A percentile compares a stretch with the other conserved stretches of the same genome.
phyloP scores from a whole-genome alignment of 2,113 vertebrate genomes.

The Epinephelus lanceolatus region DNA sequence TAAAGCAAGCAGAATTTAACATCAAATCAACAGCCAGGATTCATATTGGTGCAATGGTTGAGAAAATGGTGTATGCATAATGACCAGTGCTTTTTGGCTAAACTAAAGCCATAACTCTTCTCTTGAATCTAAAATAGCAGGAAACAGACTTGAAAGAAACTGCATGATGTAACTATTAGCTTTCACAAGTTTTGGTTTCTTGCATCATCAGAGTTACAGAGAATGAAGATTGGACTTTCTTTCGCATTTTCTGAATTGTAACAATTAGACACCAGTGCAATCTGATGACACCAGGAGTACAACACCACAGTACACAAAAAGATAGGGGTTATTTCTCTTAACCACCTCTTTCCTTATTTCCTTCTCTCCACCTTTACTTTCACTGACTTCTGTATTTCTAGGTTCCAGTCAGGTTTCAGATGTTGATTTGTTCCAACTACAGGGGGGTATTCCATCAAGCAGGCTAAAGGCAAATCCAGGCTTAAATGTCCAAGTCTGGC shows the following conservation, averaged over 20 bases:
- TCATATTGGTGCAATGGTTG: background rate
- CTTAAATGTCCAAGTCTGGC: too few relatives aligned
- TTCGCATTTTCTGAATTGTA: background rate
- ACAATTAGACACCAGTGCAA: background rate
- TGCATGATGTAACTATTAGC: background rate
- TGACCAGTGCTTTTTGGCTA: background rate
- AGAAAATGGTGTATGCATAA: background rate
- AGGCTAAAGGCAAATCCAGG: too few relatives aligned
- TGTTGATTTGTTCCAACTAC: background rate
- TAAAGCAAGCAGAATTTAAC: background rate
- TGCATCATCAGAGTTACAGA: background rate
- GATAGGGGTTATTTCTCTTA: too few relatives aligned
- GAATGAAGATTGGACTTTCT: background rate
- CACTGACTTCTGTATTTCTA: background rate
- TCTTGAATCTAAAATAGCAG: background rate
- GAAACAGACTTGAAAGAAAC: background rate
- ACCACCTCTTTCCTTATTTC: background rate
- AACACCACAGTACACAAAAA: background rate
- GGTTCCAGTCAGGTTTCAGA: background rate
- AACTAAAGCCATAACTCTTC: background rate
- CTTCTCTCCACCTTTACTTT: background rate
- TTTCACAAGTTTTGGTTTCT: background rate
- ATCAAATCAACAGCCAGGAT: conserved; percentile 1
- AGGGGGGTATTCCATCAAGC: background rate
- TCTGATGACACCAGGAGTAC: background rate